phyloP scores from a whole-genome alignment of 2,797 vertebrate genomes.

The Cyclopterus lumpus region DNA sequence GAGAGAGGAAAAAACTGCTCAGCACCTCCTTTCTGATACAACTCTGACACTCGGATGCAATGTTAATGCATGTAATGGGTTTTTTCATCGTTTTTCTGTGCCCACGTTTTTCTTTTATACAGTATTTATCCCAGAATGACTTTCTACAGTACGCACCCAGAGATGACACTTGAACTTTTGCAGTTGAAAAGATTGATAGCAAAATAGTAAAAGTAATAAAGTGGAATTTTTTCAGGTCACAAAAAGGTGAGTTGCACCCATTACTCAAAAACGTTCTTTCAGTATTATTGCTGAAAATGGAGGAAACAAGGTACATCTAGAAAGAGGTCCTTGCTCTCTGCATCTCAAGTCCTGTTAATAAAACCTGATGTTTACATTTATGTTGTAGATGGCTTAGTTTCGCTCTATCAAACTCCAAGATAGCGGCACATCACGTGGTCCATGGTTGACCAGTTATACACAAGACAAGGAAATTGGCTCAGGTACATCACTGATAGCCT shows the following conservation, averaged over 20 bases:
- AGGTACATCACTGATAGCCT: not conserved
- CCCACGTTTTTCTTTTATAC: not conserved
- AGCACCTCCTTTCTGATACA: slow-evolving; percentile 26
- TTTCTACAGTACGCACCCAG: not conserved
- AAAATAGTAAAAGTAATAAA: slow-evolving; percentile 55
- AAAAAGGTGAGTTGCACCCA: slow-evolving; percentile 47
- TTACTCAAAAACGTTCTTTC: slow-evolving; percentile 52
- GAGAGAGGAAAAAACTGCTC: slow-evolving; percentile 33
- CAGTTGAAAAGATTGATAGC: slow-evolving; percentile 34
- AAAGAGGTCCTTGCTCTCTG: slow-evolving; percentile 24
- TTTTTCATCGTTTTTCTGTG: not conserved
- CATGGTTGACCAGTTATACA: not conserved
- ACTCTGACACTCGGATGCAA: not conserved
- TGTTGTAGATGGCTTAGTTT: not conserved
- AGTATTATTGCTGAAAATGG: slow-evolving; percentile 33
- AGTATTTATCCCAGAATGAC: slow-evolving; percentile 7
- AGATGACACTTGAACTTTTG: slow-evolving; percentile 19
- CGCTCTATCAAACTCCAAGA: not conserved
- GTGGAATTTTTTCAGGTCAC: slow-evolving; percentile 44
- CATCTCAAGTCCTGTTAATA: not conserved
- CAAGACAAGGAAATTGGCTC: not conserved
- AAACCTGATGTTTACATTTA: slow-evolving; percentile 33
- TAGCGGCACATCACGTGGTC: not conserved
- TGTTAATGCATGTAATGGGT: not conserved
- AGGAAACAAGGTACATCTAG: not conserved